phyloP scores from a whole-genome alignment of 1,140 invertebrate genomes.

The Bombus vancouverensis region DNA sequence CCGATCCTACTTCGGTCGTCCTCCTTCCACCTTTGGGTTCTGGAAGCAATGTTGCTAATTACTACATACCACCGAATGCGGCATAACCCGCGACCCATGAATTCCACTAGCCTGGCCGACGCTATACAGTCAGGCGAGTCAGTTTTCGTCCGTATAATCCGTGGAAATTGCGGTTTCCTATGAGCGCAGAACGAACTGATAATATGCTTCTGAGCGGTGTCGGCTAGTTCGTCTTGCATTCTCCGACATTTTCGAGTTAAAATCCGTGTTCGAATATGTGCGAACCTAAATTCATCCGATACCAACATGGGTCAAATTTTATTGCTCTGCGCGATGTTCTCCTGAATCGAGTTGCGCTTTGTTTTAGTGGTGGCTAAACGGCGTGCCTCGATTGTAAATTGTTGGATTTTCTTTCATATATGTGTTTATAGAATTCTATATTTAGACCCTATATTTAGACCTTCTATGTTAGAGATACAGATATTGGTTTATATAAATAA shows the following conservation, averaged over 20 bases:
- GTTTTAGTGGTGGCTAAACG: not conserved
- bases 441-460: not conserved
- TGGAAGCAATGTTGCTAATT: constrained; percentile 79
- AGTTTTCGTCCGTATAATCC: constrained; percentile 65
- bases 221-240: constrained; percentile 19
- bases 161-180: constrained; percentile 67
- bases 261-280: constrained; percentile 11
- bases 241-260: constrained; percentile 23
- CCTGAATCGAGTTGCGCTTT: not conserved
- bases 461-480: too few relatives aligned
- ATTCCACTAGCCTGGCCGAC: constrained; percentile 73
- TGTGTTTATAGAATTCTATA: not conserved
- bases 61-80: constrained; percentile 80
- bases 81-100: constrained; percentile 80
- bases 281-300: constrained; percentile 9
- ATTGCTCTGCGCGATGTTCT: not conserved
- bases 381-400: not conserved
- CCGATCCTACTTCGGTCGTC: constrained; percentile 5
- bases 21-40: constrained; percentile 60
- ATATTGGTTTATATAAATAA: too few relatives aligned
- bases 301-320: not conserved
- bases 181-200: constrained; percentile 64
- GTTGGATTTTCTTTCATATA: not conserved
- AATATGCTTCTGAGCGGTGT: constrained; percentile 52
- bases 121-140: constrained; percentile 69